Conservation (phyloP, 1,140 invertebrate genomes). For the Cydia amplana region DNA sequence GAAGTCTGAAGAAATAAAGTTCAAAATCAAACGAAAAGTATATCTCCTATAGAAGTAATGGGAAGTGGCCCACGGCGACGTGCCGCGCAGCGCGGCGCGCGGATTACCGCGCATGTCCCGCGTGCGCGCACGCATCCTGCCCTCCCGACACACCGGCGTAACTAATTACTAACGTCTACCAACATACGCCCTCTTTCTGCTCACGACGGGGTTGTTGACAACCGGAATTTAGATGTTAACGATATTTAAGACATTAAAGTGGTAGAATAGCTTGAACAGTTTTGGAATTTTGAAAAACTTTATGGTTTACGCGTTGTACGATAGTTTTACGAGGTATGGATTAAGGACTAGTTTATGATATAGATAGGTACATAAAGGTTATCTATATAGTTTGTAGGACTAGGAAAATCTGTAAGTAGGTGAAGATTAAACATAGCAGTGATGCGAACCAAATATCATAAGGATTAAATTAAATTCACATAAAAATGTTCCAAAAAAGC, state of each 20-base stretch:
- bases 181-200: neutral
- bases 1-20: neutral
- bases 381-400: too few species aligned
- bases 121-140: constrained; percentile 35
- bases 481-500: too few species aligned
- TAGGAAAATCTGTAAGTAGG: too few species aligned
- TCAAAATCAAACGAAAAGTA: neutral
- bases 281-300: neutral
- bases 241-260: constrained; percentile 7
- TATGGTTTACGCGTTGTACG: neutral
- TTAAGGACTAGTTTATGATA: neutral
- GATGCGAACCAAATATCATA: too few species aligned
- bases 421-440: too few species aligned
- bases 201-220: neutral
- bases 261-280: neutral
- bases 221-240: constrained; percentile 21
- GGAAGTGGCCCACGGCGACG: constrained; percentile 32
- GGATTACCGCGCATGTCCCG: constrained; percentile 36
- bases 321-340: neutral
- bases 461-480: too few species aligned
- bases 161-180: neutral
- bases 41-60: constrained; percentile 17
- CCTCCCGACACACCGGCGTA: neutral
- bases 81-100: constrained; percentile 34
- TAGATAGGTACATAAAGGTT: neutral